Base-by-base conservation (phyloP, 2,888 invertebrate genomes). In the Oligia fasciuncula region DNA sequence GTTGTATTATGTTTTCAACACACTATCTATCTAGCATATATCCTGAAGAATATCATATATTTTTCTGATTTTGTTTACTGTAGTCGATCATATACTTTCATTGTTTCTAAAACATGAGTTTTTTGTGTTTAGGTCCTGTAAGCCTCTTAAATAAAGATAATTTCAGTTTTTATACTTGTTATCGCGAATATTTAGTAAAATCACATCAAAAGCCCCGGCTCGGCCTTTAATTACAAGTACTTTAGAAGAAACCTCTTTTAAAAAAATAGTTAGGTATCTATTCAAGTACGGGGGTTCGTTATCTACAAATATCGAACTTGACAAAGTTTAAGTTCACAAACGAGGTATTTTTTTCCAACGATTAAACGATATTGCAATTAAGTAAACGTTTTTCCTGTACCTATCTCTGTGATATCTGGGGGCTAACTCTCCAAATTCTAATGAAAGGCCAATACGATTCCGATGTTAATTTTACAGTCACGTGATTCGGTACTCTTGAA, bases 331-430 rank as follows among this genome's bases (percentile, higher is more conserved):
- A 67, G 40, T 81, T 76, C 40, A 5, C 23, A 71, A 63, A 40
- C 57, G 4, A 78, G 66, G 78, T 57, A 71, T 63, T 73, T 83
- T 29, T 70, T 83, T 82, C 83, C 66, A 83, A 83, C 29, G 23
- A 43, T 62, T 46, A 46, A 46, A 40, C 23, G 73, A 83, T 66
- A 68, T 70, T 62, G 73, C 46, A 73, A 83, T 73, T 83, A 60
- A 83, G 67, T 78, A 40, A 49, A 83, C 72, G 70, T 57, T 82
- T 81, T 83, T 78, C 78, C 82, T 83, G 78, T 83, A 43, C 68
- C 62, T 72, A 43, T 72, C 62, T 72, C 62, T 62, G 14, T 76
- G 54, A 68, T 67, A 29, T n/a, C 35, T 63, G 29, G 29, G 29
- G 29, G 29, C 29, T 29, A 29, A 29, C 29, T 29, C 29, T 29